Evolutionary conservation across 2,113 vertebrate genomes (phyloP).

Genomic region (Epinephelus moara): DNA sequence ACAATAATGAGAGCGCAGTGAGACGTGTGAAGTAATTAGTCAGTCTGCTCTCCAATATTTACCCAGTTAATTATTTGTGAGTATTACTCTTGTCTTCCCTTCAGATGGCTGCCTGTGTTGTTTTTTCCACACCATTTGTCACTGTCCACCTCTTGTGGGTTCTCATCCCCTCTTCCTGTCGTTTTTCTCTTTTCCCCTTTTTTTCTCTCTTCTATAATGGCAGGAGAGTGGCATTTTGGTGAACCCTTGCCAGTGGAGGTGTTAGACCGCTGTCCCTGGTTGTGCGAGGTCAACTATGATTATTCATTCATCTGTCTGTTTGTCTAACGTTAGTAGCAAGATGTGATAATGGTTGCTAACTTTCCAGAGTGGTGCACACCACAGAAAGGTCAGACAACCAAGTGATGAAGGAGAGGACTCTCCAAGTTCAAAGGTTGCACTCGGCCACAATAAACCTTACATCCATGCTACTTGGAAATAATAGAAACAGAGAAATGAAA

Average conservation of each 20-base stretch:
- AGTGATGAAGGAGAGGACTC: conserved; percentile 20
- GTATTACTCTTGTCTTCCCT: conserved; percentile 86
- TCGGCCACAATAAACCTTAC: background rate
- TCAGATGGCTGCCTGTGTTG: conserved; percentile 84
- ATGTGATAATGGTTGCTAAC: conserved; percentile 76
- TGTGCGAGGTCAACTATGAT: conserved; percentile 80
- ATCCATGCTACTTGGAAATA: background rate
- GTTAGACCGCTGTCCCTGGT: conserved; percentile 77
- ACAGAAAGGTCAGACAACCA: conserved; percentile 53
- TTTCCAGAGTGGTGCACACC: conserved; percentile 55
- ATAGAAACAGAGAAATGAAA: background rate
- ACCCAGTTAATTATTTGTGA: conserved; percentile 89
- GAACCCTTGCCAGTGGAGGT: conserved; percentile 78
- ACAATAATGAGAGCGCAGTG: conserved; percentile 86
- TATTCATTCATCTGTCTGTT: conserved; percentile 80
- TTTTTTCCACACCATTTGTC: conserved; percentile 86
- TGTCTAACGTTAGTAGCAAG: conserved; percentile 57
- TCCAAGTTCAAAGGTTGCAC: conserved; percentile 35
- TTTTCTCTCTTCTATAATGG: conserved; percentile 40
- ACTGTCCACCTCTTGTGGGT: conserved; percentile 82
- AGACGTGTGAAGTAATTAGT: conserved; percentile 87
- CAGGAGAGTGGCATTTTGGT: conserved; percentile 75
- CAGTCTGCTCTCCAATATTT: conserved; percentile 87
- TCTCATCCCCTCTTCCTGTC: conserved; percentile 70
- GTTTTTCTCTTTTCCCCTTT: conserved; percentile 8